Percentiles rank a stretch among this genome's conserved stretches.
Conservation (phyloP, 2,888 invertebrate species). For the Sylvicola cinctus region DNA sequence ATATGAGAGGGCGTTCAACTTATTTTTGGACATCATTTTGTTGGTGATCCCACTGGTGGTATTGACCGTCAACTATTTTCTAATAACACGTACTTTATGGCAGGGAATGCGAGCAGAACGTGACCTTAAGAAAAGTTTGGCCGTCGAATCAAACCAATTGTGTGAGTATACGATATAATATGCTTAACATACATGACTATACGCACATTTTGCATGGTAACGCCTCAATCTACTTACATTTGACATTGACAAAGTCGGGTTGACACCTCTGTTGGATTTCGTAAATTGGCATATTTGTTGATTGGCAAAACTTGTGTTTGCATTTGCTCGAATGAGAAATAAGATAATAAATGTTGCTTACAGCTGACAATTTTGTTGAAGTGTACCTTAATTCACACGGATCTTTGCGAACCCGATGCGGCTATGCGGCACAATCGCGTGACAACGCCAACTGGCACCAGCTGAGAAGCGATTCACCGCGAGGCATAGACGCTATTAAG, state of each 20-base stretch:
- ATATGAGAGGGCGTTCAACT: constrained; percentile 38
- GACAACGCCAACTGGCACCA: constrained; percentile 18
- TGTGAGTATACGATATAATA: too few species aligned
- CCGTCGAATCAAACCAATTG: too few species aligned
- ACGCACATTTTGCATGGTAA: too few species aligned
- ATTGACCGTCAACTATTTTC: constrained; percentile 39
- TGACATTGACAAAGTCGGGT: too few species aligned
- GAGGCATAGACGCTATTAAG: constrained; percentile 2
- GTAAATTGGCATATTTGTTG: too few species aligned
- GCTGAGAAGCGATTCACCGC: constrained; percentile 13
- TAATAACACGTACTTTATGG: constrained; percentile 27
- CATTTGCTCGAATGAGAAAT: too few species aligned
- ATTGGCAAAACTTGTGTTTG: too few species aligned
- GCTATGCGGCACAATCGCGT: constrained; percentile 14
- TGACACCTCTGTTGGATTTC: too few species aligned
- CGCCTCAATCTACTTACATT: too few species aligned
- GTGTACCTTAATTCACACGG: constrained; percentile 27
- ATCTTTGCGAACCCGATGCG: constrained; percentile 21
- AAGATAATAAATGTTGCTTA: too few species aligned
- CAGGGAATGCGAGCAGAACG: constrained; percentile 21
- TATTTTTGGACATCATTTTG: constrained; percentile 39
- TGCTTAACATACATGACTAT: too few species aligned
- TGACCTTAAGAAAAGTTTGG: constrained; percentile 1
- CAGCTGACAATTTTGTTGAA: constrained; percentile 24
- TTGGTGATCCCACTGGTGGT: constrained; percentile 42